A percentile compares a stretch with the other conserved stretches of the same genome.
Evolutionary conservation across 2,797 vertebrate species (phyloP).

Genomic region (Myotis pilosus): DNA sequence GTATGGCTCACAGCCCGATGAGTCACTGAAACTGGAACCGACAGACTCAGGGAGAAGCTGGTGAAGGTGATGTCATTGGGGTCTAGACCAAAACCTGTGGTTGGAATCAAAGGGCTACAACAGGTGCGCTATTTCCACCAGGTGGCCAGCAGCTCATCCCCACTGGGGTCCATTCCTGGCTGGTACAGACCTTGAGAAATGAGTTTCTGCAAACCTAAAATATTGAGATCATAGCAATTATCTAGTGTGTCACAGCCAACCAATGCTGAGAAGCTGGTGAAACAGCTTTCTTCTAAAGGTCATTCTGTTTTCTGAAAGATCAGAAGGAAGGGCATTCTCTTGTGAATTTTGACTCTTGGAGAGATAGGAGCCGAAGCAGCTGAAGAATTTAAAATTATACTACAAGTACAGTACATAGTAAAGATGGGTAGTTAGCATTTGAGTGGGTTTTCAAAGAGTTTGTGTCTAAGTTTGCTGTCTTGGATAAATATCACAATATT

Average conservation of each 20-base stretch:
- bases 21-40: background rate
- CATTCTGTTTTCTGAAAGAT: background rate
- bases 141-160: background rate
- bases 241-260: background rate
- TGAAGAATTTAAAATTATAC: background rate
- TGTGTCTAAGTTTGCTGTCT: background rate
- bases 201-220: background rate
- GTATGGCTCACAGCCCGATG: too few species aligned
- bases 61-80: background rate
- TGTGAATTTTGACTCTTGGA: background rate
- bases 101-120: background rate
- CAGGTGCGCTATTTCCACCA: background rate
- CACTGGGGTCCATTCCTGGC: background rate
- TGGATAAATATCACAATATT: background rate
- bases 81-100: background rate
- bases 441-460: background rate
- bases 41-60: accelerated
- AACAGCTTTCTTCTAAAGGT: background rate
- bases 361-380: background rate
- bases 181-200: background rate
- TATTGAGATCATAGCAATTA: background rate
- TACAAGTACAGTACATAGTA: background rate
- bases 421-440: background rate
- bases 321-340: background rate
- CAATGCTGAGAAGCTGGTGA: background rate